Percentiles rank a stretch among this genome's conserved stretches.
These are phyloP conservation scores for Centrocercus urophasianus DNA, from an alignment of 2,113 vertebrate genomes.

Conservation along the genomic window DNA sequence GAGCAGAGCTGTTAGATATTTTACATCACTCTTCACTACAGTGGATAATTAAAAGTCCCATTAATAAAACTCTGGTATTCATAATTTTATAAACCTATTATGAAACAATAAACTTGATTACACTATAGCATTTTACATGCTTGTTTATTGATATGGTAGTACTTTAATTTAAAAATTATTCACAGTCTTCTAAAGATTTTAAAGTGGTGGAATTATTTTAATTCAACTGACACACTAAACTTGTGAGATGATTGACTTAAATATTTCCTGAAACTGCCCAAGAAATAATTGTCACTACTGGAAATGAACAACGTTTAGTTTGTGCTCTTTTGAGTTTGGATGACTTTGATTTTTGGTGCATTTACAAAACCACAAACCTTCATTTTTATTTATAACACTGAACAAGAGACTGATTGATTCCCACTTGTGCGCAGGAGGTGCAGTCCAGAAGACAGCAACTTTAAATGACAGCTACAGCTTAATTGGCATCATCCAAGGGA, in stretches of 20 bases:
- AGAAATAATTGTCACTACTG: not conserved
- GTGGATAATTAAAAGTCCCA: slow-evolving; percentile 89
- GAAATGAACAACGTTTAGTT: not conserved
- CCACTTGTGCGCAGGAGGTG: slow-evolving; percentile 30
- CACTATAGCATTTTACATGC: slow-evolving; percentile 22
- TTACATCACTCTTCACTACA: slow-evolving; percentile 89
- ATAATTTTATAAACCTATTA: slow-evolving; percentile 85
- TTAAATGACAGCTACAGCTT: slow-evolving; percentile 67
- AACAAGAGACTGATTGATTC: slow-evolving; percentile 30
- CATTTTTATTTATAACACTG: slow-evolving; percentile 27
- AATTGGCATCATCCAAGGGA: slow-evolving; percentile 57
- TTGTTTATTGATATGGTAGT: slow-evolving; percentile 32
- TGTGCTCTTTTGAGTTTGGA: not conserved
- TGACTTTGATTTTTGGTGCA: not conserved
- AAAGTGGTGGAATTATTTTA: not conserved
- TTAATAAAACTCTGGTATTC: slow-evolving; percentile 89
- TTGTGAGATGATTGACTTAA: not conserved
- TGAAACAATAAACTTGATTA: slow-evolving; percentile 72
- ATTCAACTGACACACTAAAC: not conserved
- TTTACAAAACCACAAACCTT: not conserved
- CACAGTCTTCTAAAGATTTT: not conserved
- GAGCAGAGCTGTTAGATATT: slow-evolving; percentile 89
- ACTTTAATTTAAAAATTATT: slow-evolving; percentile 34
- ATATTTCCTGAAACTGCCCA: not conserved
- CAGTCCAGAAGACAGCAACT: slow-evolving; percentile 12